Conservation (phyloP, 1,140 invertebrate genomes). For the Solenopsis fugax region DNA sequence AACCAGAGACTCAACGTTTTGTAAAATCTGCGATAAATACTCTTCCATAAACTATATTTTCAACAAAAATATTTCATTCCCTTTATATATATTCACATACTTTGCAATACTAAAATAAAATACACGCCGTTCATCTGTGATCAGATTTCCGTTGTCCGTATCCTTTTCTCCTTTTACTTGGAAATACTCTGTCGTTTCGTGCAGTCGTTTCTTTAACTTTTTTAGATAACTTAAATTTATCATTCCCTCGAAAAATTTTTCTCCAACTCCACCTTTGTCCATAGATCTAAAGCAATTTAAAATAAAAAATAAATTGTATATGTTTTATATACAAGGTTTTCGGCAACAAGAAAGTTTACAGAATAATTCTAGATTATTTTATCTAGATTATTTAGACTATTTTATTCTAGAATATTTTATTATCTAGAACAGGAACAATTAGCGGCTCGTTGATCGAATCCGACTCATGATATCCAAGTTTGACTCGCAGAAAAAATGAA, state of each 20-base stretch:
- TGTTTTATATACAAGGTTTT: not conserved
- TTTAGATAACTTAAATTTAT: conserved; percentile 91
- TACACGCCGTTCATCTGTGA: conserved; percentile 82
- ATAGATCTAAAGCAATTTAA: conserved; percentile 75
- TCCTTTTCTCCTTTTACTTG: conserved; percentile 83
- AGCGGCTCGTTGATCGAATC: too few species aligned
- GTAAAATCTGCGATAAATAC: conserved; percentile 86
- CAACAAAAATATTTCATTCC: not conserved
- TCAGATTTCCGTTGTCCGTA: conserved; percentile 81
- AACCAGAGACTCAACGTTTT: conserved; percentile 92
- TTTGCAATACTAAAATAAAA: conserved; percentile 84
- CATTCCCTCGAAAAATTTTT: conserved; percentile 92
- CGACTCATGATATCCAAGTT: too few species aligned
- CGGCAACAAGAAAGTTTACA: too few species aligned
- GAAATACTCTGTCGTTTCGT: conserved; percentile 90
- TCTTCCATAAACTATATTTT: conserved; percentile 17
- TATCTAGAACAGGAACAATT: too few species aligned
- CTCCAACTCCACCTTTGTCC: conserved; percentile 89
- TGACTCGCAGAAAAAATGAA: too few species aligned
- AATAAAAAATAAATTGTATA: conserved; percentile 62
- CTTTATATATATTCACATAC: conserved; percentile 66
- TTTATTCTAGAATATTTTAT: too few species aligned
- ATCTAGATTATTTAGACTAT: too few species aligned
- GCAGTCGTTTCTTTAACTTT: conserved; percentile 90
- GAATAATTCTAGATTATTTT: too few species aligned